phyloP scores from a whole-genome alignment of 2,888 invertebrate species.

The Stratiomys singularior region DNA sequence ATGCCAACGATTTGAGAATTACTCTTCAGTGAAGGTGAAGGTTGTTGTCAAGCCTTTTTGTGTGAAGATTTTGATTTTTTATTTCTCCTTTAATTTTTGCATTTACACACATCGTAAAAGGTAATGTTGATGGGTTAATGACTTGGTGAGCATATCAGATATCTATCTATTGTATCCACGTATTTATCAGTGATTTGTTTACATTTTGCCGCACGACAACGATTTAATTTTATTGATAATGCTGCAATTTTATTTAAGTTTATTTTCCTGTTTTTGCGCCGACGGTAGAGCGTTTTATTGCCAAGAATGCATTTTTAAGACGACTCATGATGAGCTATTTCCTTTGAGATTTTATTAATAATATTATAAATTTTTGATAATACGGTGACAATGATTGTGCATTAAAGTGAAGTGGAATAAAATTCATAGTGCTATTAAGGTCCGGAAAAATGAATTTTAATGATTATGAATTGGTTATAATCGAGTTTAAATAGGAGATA shows the following conservation, averaged over 20 bases:
- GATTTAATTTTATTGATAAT: conserved; percentile 11
- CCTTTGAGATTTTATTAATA: neutral
- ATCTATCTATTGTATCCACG: neutral
- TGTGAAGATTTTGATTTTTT: neutral
- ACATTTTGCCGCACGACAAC: neutral
- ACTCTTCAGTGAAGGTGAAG: neutral
- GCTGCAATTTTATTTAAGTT: too few relatives aligned
- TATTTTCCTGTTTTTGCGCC: too few relatives aligned
- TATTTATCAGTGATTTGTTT: neutral
- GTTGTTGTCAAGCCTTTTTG: neutral
- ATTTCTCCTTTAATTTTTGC: too few relatives aligned
- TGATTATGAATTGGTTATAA: too few relatives aligned
- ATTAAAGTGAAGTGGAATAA: neutral
- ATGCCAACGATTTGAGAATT: neutral
- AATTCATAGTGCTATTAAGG: neutral
- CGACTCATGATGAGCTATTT: neutral
- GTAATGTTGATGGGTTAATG: conserved; percentile 1
- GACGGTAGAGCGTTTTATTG: neutral
- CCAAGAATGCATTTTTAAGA: neutral
- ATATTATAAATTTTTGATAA: neutral
- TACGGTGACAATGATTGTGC: neutral
- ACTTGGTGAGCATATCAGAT: neutral
- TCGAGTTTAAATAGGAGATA: too few relatives aligned
- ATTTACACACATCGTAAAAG: neutral
- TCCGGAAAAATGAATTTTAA: neutral